Evolutionary conservation across 2,888 invertebrate species (phyloP).

Genomic region (Sphaerophoria taeniata): DNA sequence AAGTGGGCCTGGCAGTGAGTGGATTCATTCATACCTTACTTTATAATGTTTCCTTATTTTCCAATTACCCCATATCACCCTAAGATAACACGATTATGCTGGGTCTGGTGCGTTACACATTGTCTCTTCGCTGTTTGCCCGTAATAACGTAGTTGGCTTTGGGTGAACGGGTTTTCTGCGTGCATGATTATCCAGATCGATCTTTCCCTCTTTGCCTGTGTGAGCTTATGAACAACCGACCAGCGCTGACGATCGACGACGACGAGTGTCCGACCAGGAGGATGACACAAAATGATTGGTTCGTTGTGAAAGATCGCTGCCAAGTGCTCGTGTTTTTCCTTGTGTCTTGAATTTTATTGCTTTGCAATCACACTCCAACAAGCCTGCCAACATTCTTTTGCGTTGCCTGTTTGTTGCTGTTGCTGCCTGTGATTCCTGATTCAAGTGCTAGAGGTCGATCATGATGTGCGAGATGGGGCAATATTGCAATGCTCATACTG

Average conservation of each 20-base stretch:
- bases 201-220: slow-evolving; percentile 39
- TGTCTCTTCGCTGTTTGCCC: slow-evolving; percentile 55
- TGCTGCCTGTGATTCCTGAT: slow-evolving; percentile 67
- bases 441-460: slow-evolving; percentile 72
- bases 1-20: too few relatives aligned
- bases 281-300: slow-evolving; percentile 74
- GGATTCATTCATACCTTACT: too few relatives aligned
- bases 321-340: slow-evolving; percentile 25
- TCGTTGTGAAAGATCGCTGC: slow-evolving; percentile 66
- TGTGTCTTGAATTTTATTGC: slow-evolving; percentile 65
- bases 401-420: too few relatives aligned
- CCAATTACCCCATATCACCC: background rate
- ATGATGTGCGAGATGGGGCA: slow-evolving; percentile 57
- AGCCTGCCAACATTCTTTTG: slow-evolving; percentile 46
- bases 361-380: slow-evolving; percentile 62
- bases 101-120: slow-evolving; percentile 68
- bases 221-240: slow-evolving; percentile 3
- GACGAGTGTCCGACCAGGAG: slow-evolving; percentile 57
- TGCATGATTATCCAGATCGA: slow-evolving; percentile 72
- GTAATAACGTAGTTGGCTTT: slow-evolving; percentile 68
- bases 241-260: slow-evolving; percentile 1
- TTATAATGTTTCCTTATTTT: background rate
- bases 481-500: slow-evolving; percentile 19
- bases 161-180: slow-evolving; percentile 70
- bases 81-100: background rate